Percentiles rank a stretch among this genome's conserved stretches.
Conservation (phyloP, 2,113 vertebrate genomes). For the Phodopus roborovskii region DNA sequence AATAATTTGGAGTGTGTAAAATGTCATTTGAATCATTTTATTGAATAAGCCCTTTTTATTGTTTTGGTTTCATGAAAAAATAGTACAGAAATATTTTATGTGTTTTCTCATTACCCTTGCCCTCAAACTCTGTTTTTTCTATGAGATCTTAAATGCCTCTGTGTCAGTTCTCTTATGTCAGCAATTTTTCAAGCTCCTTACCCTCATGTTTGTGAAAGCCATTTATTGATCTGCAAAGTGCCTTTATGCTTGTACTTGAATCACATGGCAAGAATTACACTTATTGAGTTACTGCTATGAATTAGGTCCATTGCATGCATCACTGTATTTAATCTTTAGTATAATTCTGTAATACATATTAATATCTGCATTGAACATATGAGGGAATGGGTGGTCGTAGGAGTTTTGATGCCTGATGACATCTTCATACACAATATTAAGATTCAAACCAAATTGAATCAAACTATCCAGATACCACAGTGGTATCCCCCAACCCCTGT, state of each 20-base stretch:
- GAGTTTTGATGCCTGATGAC: background rate
- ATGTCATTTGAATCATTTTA: slow-evolving; percentile 20
- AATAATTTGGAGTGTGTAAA: slow-evolving; percentile 33
- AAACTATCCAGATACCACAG: background rate
- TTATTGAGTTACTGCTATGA: slow-evolving; percentile 44
- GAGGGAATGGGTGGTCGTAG: background rate
- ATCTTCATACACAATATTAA: background rate
- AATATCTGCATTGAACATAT: slow-evolving; percentile 29
- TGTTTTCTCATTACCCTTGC: slow-evolving; percentile 43
- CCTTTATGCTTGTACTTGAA: slow-evolving; percentile 46
- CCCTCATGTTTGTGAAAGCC: slow-evolving; percentile 43
- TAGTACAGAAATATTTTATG: slow-evolving; percentile 11
- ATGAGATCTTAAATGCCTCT: slow-evolving; percentile 38
- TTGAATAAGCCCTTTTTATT: slow-evolving; percentile 45
- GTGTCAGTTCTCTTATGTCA: slow-evolving; percentile 9
- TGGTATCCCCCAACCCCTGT: background rate
- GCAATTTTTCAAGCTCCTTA: slow-evolving; percentile 56
- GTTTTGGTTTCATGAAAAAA: slow-evolving; percentile 49
- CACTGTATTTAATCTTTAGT: slow-evolving; percentile 47
- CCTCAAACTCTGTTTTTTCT: slow-evolving; percentile 35
- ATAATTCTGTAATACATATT: slow-evolving; percentile 38
- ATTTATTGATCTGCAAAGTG: slow-evolving; percentile 26
- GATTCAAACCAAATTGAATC: background rate
- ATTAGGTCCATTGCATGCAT: slow-evolving; percentile 17
- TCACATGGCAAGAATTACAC: slow-evolving; percentile 60